phyloP scores from a whole-genome alignment of 1,140 invertebrate genomes.

The Drosophila lini region DNA sequence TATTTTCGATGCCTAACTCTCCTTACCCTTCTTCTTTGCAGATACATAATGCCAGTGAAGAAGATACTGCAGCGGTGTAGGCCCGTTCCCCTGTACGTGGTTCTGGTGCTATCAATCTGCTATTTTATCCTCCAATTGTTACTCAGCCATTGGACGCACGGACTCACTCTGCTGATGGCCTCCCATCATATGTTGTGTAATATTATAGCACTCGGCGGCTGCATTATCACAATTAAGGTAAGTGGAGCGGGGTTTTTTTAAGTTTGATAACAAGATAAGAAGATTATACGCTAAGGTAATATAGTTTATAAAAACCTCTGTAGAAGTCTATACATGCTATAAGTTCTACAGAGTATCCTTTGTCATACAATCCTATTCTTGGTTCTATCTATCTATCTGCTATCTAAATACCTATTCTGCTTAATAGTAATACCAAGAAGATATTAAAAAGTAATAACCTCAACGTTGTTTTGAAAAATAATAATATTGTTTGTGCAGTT shows the following conservation, averaged over 20 bases:
- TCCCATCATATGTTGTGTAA: slow-evolving; percentile 95
- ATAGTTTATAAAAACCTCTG: no score
- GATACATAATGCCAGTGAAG: slow-evolving; percentile 88
- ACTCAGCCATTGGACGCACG: slow-evolving; percentile 92
- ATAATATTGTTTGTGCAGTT: slow-evolving; percentile 9
- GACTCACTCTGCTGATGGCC: slow-evolving; percentile 92
- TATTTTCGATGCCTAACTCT: background rate
- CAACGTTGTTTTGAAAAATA: background rate
- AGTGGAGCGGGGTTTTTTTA: slow-evolving; percentile 46
- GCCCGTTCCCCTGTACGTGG: slow-evolving; percentile 89
- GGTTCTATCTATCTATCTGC: background rate
- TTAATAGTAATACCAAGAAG: background rate
- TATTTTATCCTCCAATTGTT: slow-evolving; percentile 91
- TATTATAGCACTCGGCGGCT: slow-evolving; percentile 89
- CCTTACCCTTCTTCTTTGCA: background rate
- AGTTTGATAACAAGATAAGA: background rate
- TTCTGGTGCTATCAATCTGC: slow-evolving; percentile 88
- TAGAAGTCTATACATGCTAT: background rate
- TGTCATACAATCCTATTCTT: background rate
- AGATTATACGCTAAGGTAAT: no score
- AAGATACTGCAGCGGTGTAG: slow-evolving; percentile 89
- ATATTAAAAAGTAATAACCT: no score
- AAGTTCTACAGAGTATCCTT: background rate
- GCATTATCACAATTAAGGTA: slow-evolving; percentile 91
- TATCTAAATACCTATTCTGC: no score